Conservation (phyloP, 2,888 invertebrate species). For the Rhaphigaster nebulosa region DNA sequence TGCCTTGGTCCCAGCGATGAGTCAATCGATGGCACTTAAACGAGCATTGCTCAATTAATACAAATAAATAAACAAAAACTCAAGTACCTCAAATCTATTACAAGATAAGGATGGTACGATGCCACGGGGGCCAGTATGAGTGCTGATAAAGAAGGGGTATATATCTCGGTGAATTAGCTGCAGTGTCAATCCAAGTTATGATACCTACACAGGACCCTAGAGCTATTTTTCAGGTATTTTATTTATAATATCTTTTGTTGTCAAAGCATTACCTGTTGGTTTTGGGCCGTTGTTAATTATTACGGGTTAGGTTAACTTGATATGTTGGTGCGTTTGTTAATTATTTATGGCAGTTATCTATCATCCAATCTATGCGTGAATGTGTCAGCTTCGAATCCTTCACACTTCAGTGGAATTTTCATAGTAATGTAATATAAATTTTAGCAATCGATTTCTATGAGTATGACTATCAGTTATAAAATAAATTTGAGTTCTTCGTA, state of each 20-base stretch:
- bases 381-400: background rate
- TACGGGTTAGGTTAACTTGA: too few relatives aligned
- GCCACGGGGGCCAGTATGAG: conserved; percentile 1
- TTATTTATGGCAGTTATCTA: background rate
- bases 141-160: conserved; percentile 39
- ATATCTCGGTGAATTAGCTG: background rate
- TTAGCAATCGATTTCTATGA: too few relatives aligned
- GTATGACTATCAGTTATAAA: too few relatives aligned
- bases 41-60: background rate
- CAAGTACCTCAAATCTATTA: background rate
- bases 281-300: too few relatives aligned
- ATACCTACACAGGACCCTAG: background rate
- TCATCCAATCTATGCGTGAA: background rate
- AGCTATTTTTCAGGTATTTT: conserved; percentile 23
- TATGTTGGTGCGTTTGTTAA: background rate
- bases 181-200: background rate
- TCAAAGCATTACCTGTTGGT: background rate
- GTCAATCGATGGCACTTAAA: background rate
- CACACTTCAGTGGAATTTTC: too few relatives aligned
- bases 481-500: too few relatives aligned
- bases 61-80: background rate
- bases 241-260: background rate
- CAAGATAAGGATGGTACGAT: background rate
- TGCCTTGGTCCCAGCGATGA: background rate
- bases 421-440: too few relatives aligned